Conservation (phyloP, 2,888 invertebrate species). For the Pterostichus niger region DNA sequence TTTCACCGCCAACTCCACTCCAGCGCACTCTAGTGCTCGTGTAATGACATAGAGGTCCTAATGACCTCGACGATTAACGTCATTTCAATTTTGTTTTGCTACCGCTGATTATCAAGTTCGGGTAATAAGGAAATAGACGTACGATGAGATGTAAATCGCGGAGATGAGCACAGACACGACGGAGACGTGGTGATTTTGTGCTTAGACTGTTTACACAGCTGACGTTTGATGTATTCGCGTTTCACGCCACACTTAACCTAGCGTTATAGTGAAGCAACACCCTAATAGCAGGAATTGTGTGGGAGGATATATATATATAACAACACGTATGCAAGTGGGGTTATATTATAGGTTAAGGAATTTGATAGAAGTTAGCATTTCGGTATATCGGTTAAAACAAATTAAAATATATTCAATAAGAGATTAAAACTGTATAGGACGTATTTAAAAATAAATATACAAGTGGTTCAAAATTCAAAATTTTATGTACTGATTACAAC, state of each 20-base stretch:
- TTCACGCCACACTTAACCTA: slow-evolving; percentile 50
- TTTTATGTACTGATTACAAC: no score
- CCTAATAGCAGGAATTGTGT: neutral
- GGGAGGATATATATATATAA: neutral
- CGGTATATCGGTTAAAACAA: no score
- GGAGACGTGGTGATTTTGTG: slow-evolving; percentile 55
- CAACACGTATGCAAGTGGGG: neutral
- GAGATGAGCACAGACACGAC: slow-evolving; percentile 25
- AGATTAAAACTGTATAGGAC: no score
- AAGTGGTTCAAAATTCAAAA: no score
- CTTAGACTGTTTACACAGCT: slow-evolving; percentile 59
- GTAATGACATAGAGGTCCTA: slow-evolving; percentile 59
- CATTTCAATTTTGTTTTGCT: slow-evolving; percentile 67
- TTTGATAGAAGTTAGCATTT: no score
- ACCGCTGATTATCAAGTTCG: slow-evolving; percentile 55
- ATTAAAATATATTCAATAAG: no score
- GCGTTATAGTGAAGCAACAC: neutral
- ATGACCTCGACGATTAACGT: slow-evolving; percentile 65
- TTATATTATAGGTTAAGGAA: neutral
- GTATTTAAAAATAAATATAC: no score
- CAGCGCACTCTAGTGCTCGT: neutral
- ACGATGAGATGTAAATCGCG: slow-evolving; percentile 59
- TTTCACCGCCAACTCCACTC: neutral
- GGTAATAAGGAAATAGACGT: slow-evolving; percentile 58
- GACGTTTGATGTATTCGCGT: slow-evolving; percentile 62